Evolutionary conservation across 2,113 vertebrate species (phyloP), one percentile per base, ranked within the genome.

Genomic region (Orthonyx spaldingii): DNA sequence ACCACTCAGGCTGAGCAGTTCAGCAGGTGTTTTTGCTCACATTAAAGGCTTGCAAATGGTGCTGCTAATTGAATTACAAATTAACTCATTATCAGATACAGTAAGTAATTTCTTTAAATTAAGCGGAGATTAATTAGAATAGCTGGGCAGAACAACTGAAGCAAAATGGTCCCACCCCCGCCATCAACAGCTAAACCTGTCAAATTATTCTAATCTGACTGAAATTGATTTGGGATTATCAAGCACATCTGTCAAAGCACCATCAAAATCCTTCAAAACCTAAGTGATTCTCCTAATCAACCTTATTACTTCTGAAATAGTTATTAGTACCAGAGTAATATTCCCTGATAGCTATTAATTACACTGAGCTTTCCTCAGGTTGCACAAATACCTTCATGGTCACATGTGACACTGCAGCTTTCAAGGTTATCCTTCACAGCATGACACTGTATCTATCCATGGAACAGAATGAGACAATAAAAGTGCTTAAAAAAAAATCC

Each of bases 1-100:
- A 39, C 50, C 83, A 56, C 6, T 1, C 39, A 64, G 80, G 66
- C 72, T 60, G 33, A 96, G 75, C 81, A 64, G 46, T 65, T 70
- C 82, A 65, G 93, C 94, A 94, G 82, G 95, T 95, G 93, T 11
- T 92, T 92, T 46, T 75, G 39, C 76, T 94, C 92, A 60, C 80
- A 39, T 71, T 92, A 90, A 94, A 95, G 78, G 22, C 72, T 94
- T 41, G 78, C 84, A 94, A 97, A 93, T 93, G 90, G 76, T n/a
- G 32, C 90, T 92, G 83, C 86, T 95, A 97, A 97, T 94, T 96
- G 96, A 94, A 95, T 97, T 96, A 96, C 93, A 96, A 94, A 95
- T 97, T 90, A 95, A 92, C 90, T 97, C 72, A 95, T 95, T 96
- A 96, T 92, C 92, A n/a, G 90, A 92, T 93, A 94, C 66, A 72